Base-by-base conservation (phyloP, 1,140 invertebrate species). In the Bombus turneri region DNA sequence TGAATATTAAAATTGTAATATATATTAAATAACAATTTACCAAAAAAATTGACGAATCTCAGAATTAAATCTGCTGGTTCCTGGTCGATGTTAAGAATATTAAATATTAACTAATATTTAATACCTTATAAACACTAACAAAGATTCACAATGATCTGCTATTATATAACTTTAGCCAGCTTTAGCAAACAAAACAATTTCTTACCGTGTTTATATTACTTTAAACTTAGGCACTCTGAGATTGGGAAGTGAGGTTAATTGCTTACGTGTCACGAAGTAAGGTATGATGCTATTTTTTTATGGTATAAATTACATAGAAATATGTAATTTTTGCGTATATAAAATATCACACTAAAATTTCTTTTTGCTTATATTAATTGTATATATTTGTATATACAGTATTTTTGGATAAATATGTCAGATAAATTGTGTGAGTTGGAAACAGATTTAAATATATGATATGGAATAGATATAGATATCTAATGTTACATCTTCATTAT, bases 141-240 rank as follows among this genome's bases (percentile, higher is more conserved):
- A 66, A 41, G 0, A 3, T 25, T 31, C 13, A 37, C 41, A 69
- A 88, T 82, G 69, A 86, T 57, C 41, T 81, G 62, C 82, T 53
- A 25, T 88, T 88, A 85, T 57, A 25, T 87, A 88, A 89, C 31
- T 41, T 68, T 28, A 22, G 22, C 31, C 39, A 3, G 12, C 47
- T 53, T 53, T 53, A 53, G 18, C 6, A 53, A 53, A 53, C 47
- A 57, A 74, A 18, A 22, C 3, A 64, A 69, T n/a, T 79, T 39
- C 10, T 47, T 57, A 72, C 79, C 39, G 8, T 1, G 28, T 39
- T 43, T 66, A n/a, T 8, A 22, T 68, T 66, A 25, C 13, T 12
- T 72, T 64, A 41, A 78, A 41, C 15, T 0, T 72, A 47, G 13
- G 43, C 47, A 2, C 28, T 25, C 2, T 47, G 31, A 3, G 9